phyloP scores from a whole-genome alignment of 2,888 invertebrate genomes.

The Ophion ellenae region DNA sequence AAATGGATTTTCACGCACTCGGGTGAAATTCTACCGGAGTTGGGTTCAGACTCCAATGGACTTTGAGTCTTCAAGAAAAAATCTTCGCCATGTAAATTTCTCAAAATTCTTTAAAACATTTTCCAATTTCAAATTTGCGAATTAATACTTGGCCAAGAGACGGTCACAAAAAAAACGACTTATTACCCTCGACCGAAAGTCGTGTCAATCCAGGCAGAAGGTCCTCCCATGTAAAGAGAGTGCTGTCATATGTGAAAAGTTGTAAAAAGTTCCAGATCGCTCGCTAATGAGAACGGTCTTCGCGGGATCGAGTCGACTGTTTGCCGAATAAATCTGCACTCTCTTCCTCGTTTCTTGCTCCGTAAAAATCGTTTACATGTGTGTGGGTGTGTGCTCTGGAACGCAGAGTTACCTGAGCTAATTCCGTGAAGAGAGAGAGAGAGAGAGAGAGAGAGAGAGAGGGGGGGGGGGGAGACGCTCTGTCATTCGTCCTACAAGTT shows the following conservation, averaged over 20 bases:
- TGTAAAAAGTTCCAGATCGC: constrained; percentile 72
- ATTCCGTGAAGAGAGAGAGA: constrained; percentile 11
- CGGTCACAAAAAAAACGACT: not conserved
- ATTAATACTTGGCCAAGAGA: too few species aligned
- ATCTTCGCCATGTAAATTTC: too few species aligned
- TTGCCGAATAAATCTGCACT: constrained; percentile 73
- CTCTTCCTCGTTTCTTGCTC: constrained; percentile 26
- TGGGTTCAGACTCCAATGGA: too few species aligned
- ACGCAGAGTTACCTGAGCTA: constrained; percentile 8
- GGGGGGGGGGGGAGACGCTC: constrained; percentile 28
- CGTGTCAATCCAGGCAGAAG: not conserved
- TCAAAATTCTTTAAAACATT: too few species aligned
- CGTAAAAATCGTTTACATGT: constrained; percentile 36
- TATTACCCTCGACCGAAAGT: not conserved
- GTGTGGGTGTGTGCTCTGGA: not conserved
- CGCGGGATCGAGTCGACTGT: constrained; percentile 65
- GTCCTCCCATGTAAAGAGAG: not conserved
- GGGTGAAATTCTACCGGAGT: too few species aligned
- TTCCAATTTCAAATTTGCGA: too few species aligned
- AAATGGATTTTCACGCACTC: too few species aligned
- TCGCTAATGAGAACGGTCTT: constrained; percentile 71
- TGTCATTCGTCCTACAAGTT: constrained; percentile 65
- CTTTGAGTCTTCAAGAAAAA: too few species aligned
- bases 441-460: not conserved
- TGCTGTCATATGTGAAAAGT: not conserved